These are phyloP conservation scores for Vultur gryphus DNA, from an alignment of 2,797 vertebrate genomes.

Conservation along the genomic window DNA sequence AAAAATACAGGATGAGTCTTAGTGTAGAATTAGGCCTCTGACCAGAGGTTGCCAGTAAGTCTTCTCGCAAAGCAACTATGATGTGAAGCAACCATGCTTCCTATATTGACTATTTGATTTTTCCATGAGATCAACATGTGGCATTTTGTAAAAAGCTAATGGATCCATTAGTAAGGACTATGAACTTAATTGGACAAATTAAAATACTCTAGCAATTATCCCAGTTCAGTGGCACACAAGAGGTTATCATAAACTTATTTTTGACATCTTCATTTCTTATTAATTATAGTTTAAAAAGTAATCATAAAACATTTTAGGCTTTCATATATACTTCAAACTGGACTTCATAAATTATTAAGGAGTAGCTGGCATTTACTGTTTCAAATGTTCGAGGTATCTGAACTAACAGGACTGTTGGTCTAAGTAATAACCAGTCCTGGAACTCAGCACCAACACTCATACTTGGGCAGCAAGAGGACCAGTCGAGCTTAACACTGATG, in stretches of 20 bases:
- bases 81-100: background rate
- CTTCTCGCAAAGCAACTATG: background rate
- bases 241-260: background rate
- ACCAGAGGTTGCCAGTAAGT: background rate
- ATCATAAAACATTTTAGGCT: background rate
- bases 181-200: slow-evolving; percentile 1
- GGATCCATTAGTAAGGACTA: background rate
- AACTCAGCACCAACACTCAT: background rate
- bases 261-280: background rate
- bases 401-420: background rate
- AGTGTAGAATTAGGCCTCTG: background rate
- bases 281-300: background rate
- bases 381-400: background rate
- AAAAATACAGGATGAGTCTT: background rate
- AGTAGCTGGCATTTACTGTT: background rate
- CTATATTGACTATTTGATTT: background rate
- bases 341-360: background rate
- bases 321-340: background rate
- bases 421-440: background rate
- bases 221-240: background rate
- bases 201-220: background rate
- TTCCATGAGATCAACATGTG: background rate
- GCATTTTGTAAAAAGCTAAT: slow-evolving; percentile 6
- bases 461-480: background rate
- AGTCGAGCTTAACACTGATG: background rate